These are phyloP conservation scores for Dallia pectoralis DNA, from an alignment of 2,797 vertebrate species.

Conservation along the genomic window DNA sequence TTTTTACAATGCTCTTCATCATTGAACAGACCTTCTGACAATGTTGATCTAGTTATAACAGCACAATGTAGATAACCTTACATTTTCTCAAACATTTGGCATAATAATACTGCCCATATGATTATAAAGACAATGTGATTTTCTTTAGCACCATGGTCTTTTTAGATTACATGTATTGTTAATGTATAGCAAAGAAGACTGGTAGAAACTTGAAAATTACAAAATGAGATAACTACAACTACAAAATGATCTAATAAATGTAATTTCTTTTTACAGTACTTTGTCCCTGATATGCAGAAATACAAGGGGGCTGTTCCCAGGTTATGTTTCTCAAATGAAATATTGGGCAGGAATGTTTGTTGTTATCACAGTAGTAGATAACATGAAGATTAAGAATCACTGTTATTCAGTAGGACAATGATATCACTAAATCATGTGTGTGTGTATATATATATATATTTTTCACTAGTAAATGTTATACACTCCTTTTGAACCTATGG, in stretches of 20 bases:
- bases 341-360: neutral
- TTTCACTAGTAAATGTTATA: neutral
- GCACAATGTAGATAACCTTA: neutral
- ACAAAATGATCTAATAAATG: neutral
- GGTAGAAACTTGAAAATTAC: neutral
- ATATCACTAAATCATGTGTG: neutral
- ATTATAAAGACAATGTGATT: neutral
- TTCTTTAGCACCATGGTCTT: neutral
- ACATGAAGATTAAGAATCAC: neutral
- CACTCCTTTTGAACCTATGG: neutral
- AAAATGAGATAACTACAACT: neutral
- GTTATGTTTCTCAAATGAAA: conserved; percentile 2
- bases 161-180: neutral
- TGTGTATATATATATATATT: neutral
- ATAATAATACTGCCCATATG: neutral
- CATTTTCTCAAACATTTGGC: neutral
- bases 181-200: neutral
- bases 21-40: neutral
- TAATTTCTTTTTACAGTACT: neutral
- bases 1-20: neutral
- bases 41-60: neutral
- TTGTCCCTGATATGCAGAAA: neutral
- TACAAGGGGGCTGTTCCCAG: neutral
- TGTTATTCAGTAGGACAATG: neutral
- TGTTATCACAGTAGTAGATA: neutral